Conservation (phyloP, 2,888 invertebrate genomes). For the Cotesia congregata region DNA sequence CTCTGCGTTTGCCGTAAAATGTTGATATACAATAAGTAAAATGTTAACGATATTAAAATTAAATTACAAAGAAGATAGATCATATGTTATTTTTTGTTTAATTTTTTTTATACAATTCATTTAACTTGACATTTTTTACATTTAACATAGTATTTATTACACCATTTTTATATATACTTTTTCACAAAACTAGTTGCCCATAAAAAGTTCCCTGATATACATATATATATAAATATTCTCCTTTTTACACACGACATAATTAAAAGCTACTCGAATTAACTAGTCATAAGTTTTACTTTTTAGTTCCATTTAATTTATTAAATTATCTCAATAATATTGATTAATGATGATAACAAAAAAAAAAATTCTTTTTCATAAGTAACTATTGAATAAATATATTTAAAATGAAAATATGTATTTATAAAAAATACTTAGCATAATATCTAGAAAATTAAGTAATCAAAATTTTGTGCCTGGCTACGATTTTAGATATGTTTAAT, state of each 20-base stretch:
- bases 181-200: background rate
- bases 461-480: background rate
- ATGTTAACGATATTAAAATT: conserved; percentile 41
- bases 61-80: conserved; percentile 27
- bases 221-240: background rate
- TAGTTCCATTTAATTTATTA: background rate
- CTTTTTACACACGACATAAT: no score
- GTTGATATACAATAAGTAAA: conserved; percentile 42
- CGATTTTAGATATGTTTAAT: background rate
- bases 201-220: background rate
- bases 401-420: background rate
- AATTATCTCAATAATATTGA: background rate
- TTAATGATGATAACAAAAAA: background rate
- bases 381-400: background rate
- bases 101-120: conserved; percentile 9
- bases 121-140: background rate
- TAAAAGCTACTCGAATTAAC: no score
- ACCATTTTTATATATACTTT: background rate
- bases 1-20: conserved; percentile 18
- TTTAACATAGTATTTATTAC: background rate
- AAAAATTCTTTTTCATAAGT: background rate
- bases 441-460: background rate
- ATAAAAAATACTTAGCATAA: background rate
- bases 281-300: background rate
- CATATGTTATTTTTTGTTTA: background rate